phyloP scores from a whole-genome alignment of 2,797 vertebrate genomes.

The Pygocentrus nattereri region DNA sequence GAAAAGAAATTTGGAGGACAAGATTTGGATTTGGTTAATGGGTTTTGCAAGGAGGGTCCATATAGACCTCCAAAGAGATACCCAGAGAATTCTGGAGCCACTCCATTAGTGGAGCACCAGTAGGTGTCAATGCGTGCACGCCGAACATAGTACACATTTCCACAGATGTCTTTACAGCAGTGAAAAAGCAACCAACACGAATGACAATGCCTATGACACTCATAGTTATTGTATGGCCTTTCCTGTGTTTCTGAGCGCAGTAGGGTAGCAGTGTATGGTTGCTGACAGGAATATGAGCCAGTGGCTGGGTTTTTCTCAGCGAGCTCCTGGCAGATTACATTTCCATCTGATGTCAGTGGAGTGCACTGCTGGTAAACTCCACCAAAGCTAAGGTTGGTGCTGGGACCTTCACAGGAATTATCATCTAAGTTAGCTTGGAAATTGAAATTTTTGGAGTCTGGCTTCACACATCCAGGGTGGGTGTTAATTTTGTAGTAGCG shows the following conservation, averaged over 20 bases:
- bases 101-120: slow-evolving; percentile 78
- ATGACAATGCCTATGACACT: slow-evolving; percentile 71
- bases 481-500: slow-evolving; percentile 88
- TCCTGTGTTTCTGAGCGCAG: slow-evolving; percentile 81
- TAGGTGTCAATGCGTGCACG: slow-evolving; percentile 80
- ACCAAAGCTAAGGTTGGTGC: slow-evolving; percentile 88
- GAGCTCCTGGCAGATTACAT: slow-evolving; percentile 74
- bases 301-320: slow-evolving; percentile 86
- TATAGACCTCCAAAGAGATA: slow-evolving; percentile 92
- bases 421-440: slow-evolving; percentile 91
- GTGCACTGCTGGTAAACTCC: slow-evolving; percentile 86
- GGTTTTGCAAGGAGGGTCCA: slow-evolving; percentile 72
- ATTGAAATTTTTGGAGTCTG: slow-evolving; percentile 85
- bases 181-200: slow-evolving; percentile 50
- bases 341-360: slow-evolving; percentile 56
- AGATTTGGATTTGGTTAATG: slow-evolving; percentile 76
- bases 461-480: slow-evolving; percentile 83
- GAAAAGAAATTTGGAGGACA: slow-evolving; percentile 80
- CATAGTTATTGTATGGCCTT: slow-evolving; percentile 79
- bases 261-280: slow-evolving; percentile 70
- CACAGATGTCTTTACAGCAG: slow-evolving; percentile 76
- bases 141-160: slow-evolving; percentile 79
- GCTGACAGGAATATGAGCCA: slow-evolving; percentile 80
- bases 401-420: slow-evolving; percentile 80
- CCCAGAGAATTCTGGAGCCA: slow-evolving; percentile 70